Evolutionary conservation across 2,113 vertebrate genomes (phyloP), one percentile per base, ranked within the genome.

Genomic region (Romanogobio albipinnatus): DNA sequence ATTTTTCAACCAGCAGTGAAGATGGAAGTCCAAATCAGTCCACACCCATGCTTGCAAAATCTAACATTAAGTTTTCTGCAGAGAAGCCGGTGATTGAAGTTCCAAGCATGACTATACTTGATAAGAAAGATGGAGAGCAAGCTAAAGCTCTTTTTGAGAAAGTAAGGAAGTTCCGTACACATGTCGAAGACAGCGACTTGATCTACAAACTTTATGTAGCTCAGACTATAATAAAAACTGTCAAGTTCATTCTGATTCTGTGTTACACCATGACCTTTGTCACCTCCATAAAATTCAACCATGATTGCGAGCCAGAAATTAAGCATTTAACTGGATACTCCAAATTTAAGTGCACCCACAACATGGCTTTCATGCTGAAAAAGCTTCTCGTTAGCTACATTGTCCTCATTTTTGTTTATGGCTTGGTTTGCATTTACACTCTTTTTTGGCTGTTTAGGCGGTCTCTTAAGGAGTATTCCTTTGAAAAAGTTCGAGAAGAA

Each of bases 91-190:
- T 99, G 59, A 95, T 98, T 0, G 97, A 99, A 90, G 95, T 98
- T 85, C 97, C 98, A 24, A 95, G 96, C 1, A 97, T 99, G 96
- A 99, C 98, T 4, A 99, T 99, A 89, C 91, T 99, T 82, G 98
- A 99, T 91, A 99, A 99, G 90, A 99, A 99, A 88, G 98, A 99
- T 0, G 98, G 97, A 1, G 98, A 99, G 36, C 98, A 99, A 91
- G 98, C 98, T 6, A 99, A 99, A 92, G 98, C 98, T 0, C 94
- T 99, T 77, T 99, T 99, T 79, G 98, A 99, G 92, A 99, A 99
- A 84, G 98, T 99, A 6, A 91, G 98, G 24, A 99, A 99, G 89
- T 99, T 99, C 89, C 96, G 98, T 2, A 95, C 96, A 74, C 98
- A 99, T 0, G 96, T 99, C 14, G 98, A 99, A 88, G 98, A 99